Percentiles rank a stretch among this genome's conserved stretches.
Evolutionary conservation across 2,888 invertebrate species (phyloP).

Genomic region (Lypha dubia): DNA sequence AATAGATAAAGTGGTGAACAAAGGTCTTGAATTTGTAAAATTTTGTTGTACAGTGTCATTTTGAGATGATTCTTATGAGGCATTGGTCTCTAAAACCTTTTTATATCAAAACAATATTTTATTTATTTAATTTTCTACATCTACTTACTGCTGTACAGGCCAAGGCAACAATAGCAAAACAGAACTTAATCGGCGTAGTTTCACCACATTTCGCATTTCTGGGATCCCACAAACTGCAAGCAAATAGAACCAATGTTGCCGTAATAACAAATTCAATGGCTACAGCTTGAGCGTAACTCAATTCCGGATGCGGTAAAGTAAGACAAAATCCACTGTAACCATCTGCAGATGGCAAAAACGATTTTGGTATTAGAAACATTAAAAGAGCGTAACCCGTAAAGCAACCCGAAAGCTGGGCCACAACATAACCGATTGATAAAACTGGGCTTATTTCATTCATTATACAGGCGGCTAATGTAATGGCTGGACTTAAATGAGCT

Average conservation of each 20-base stretch:
- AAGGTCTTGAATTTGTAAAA: too few relatives aligned
- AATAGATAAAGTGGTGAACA: too few relatives aligned
- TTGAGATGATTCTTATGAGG: too few relatives aligned
- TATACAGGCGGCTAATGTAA: conserved; percentile 87
- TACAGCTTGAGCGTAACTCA: conserved; percentile 85
- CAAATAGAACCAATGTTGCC: conserved; percentile 86
- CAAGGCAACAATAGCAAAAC: conserved; percentile 86
- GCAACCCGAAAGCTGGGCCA: conserved; percentile 88
- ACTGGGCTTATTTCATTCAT: conserved; percentile 78
- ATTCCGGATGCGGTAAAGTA: conserved; percentile 85
- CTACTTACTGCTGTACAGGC: conserved; percentile 87
- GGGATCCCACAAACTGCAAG: conserved; percentile 90
- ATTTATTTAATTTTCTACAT: too few relatives aligned
- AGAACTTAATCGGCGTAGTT: conserved; percentile 87
- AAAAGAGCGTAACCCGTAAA: conserved; percentile 88
- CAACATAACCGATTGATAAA: conserved; percentile 86
- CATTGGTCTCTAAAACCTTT: too few relatives aligned
- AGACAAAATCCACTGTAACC: conserved; percentile 85
- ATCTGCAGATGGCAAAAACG: conserved; percentile 75
- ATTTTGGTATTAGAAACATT: conserved; percentile 84
- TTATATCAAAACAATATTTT: too few relatives aligned
- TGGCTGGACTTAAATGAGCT: conserved; percentile 90
- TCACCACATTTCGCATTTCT: conserved; percentile 87
- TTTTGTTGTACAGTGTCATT: too few relatives aligned
- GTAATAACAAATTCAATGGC: conserved; percentile 87